These are phyloP conservation scores for Tetramorium parvispinum DNA, from an alignment of 1,140 invertebrate genomes.

Conservation along the genomic window DNA sequence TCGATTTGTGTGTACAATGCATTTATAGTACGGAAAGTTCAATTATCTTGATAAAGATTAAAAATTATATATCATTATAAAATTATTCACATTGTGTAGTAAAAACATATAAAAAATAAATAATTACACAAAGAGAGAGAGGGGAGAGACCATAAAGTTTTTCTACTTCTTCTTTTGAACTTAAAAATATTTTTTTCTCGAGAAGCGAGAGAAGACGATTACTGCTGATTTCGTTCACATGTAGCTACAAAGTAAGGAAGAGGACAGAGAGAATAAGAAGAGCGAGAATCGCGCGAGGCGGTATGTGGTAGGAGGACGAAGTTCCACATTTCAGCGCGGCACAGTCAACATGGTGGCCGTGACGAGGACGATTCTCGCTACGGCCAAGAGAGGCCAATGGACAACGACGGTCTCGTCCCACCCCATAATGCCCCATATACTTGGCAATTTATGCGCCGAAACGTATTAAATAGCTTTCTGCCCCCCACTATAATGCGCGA, in stretches of 20 bases:
- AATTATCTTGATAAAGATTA: background rate
- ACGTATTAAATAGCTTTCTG: conserved; percentile 82
- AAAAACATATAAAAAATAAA: background rate
- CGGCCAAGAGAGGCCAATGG: conserved; percentile 57
- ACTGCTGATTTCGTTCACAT: conserved; percentile 14
- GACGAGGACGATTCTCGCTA: conserved; percentile 67
- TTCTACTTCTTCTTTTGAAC: background rate
- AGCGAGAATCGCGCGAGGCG: conserved; percentile 1
- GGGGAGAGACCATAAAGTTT: background rate
- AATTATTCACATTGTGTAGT: background rate
- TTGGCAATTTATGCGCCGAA: conserved; percentile 83
- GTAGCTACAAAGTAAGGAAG: background rate
- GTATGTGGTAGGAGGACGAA: conserved; percentile 42
- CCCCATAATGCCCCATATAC: conserved; percentile 83
- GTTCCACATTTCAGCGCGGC: conserved; percentile 59
- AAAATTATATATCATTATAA: background rate
- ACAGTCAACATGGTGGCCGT: conserved; percentile 72
- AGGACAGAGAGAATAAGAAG: conserved; percentile 37
- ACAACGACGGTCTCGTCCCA: conserved; percentile 71
- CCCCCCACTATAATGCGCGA: conserved; percentile 66
- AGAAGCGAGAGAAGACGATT: background rate
- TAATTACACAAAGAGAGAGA: background rate
- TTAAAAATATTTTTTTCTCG: conserved; percentile 9
- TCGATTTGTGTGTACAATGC: background rate
- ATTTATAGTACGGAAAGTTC: background rate